Evolutionary conservation across 2,797 vertebrate species (phyloP).

Genomic region (Pangasius krempfi): DNA sequence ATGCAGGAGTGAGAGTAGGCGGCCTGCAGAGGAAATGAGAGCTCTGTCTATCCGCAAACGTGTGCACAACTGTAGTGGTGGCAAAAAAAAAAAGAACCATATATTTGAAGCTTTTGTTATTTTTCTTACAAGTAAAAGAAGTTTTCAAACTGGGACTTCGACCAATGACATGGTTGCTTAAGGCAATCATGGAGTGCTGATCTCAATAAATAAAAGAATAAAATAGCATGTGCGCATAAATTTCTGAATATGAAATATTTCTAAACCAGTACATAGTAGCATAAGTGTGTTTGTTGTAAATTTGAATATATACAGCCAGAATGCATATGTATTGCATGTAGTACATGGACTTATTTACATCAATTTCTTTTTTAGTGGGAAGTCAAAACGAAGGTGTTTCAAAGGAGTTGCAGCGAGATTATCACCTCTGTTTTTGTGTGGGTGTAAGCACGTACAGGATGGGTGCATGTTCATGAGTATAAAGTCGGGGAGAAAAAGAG

Average conservation of each 20-base stretch:
- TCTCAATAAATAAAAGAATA: neutral
- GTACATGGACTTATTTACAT: neutral
- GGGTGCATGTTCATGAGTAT: slow-evolving; percentile 26
- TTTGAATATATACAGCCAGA: neutral
- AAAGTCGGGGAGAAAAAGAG: slow-evolving; percentile 2
- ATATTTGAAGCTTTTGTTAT: slow-evolving; percentile 42
- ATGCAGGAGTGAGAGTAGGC: slow-evolving; percentile 50
- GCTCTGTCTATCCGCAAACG: slow-evolving; percentile 38
- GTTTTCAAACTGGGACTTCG: slow-evolving; percentile 10
- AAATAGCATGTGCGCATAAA: neutral
- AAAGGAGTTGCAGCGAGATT: slow-evolving; percentile 22
- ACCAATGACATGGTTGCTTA: slow-evolving; percentile 15
- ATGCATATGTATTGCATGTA: neutral
- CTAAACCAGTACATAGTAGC: too few species aligned
- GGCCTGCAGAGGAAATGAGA: slow-evolving; percentile 49
- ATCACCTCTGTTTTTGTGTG: slow-evolving; percentile 39
- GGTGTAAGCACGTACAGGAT: slow-evolving; percentile 46
- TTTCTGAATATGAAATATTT: neutral
- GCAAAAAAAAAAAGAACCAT: slow-evolving; percentile 2
- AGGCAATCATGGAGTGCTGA: neutral
- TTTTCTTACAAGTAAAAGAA: slow-evolving; percentile 10
- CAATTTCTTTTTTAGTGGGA: neutral
- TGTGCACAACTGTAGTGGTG: slow-evolving; percentile 33
- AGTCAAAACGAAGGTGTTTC: neutral
- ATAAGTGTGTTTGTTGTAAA: neutral